Conservation (phyloP, 2,797 vertebrate genomes). For the Melanotaenia pygmaea region DNA sequence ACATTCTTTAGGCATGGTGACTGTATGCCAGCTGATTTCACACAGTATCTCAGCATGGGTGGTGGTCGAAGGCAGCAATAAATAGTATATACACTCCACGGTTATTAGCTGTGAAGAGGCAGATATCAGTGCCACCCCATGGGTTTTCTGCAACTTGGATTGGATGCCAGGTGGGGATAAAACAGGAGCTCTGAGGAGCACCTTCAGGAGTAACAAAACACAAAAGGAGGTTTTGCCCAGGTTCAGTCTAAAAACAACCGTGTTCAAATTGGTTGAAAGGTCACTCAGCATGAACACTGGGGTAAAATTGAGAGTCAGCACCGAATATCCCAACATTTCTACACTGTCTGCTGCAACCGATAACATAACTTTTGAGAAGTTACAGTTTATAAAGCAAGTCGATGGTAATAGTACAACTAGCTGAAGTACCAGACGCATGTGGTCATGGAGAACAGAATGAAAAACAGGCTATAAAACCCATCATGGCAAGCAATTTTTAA, state of each 20-base stretch:
- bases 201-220: constrained; percentile 18
- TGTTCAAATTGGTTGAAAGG: not conserved
- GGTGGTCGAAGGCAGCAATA: constrained; percentile 33
- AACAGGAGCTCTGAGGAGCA: constrained; percentile 16
- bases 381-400: constrained; percentile 2
- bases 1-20: not conserved
- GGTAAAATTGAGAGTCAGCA: constrained; percentile 4
- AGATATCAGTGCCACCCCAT: not conserved
- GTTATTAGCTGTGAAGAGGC: constrained; percentile 26
- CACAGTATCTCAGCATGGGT: constrained; percentile 7
- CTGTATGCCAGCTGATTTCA: constrained; percentile 27
- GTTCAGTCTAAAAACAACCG: constrained; percentile 6
- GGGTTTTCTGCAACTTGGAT: not conserved
- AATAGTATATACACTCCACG: constrained; percentile 10
- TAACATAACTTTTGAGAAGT: not conserved
- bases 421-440: constrained; percentile 6
- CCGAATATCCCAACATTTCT: constrained; percentile 13
- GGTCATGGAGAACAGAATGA: constrained; percentile 40
- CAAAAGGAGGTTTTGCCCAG: not conserved
- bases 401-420: constrained; percentile 1
- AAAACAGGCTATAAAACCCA: constrained; percentile 9
- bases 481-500: constrained; percentile 14
- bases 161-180: not conserved
- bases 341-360: not conserved
- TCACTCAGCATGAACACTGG: constrained; percentile 12